A percentile compares a stretch with the other conserved stretches of the same genome.
phyloP scores from a whole-genome alignment of 1,140 invertebrate genomes.

The Propsilocerus akamusi region DNA sequence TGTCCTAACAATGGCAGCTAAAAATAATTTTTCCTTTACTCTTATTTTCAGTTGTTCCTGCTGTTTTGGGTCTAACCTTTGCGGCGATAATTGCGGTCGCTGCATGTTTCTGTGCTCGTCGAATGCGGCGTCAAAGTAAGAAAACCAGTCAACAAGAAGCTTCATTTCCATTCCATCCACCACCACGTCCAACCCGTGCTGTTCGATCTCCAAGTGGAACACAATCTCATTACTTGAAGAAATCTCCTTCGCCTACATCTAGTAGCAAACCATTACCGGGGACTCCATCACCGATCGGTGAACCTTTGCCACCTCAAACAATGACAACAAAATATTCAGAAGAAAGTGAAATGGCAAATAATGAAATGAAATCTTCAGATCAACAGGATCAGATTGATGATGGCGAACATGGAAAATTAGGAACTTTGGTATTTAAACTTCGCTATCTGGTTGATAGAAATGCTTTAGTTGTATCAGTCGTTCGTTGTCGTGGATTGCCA shows the following conservation, averaged over 20 bases:
- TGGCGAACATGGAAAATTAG: conserved; percentile 42
- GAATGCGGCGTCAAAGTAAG: conserved; percentile 19
- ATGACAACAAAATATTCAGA: conserved; percentile 18
- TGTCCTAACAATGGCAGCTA: no score
- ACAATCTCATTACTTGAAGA: conserved; percentile 63
- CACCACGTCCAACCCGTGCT: conserved; percentile 30
- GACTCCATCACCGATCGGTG: conserved; percentile 24
- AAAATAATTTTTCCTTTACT: not conserved
- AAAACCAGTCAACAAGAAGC: conserved; percentile 19
- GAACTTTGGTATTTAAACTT: conserved; percentile 71
- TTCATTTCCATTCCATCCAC: conserved; percentile 33
- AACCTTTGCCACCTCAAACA: conserved; percentile 10
- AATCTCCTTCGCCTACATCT: conserved; percentile 68
- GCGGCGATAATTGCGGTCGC: conserved; percentile 19
- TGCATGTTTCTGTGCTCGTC: conserved; percentile 20
- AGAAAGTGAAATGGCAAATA: conserved; percentile 22
- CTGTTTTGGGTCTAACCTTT: conserved; percentile 18
- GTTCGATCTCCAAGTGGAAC: conserved; percentile 37
- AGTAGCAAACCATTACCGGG: conserved; percentile 28
- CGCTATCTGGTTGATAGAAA: conserved; percentile 76
- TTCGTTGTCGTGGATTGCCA: conserved; percentile 67
- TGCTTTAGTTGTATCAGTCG: conserved; percentile 77
- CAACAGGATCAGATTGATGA: conserved; percentile 30
- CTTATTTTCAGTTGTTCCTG: conserved; percentile 18
- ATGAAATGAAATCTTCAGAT: conserved; percentile 24